phyloP scores from a whole-genome alignment of 2,113 vertebrate species.

The Petrocephalus zakoni region DNA sequence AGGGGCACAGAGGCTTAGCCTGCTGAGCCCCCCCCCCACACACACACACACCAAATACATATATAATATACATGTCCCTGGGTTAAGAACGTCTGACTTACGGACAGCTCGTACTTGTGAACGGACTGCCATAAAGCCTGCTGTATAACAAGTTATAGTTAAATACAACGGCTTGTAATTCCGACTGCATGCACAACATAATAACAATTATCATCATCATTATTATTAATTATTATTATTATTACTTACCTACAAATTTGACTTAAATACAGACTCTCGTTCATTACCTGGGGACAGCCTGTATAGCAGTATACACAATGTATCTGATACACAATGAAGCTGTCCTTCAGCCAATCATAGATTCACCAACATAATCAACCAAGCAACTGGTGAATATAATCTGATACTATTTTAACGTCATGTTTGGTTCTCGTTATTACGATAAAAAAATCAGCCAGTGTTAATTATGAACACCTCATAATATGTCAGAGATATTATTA shows the following conservation, averaged over 20 bases:
- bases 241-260: neutral
- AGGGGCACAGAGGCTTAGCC: neutral
- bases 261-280: neutral
- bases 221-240: neutral
- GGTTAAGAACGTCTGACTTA: neutral
- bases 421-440: neutral
- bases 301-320: neutral
- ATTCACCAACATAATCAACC: neutral
- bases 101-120: neutral
- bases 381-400: neutral
- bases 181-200: too few species aligned
- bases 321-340: neutral
- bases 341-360: neutral
- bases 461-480: neutral
- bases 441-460: neutral
- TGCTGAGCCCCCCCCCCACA: neutral
- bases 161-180: too few species aligned
- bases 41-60: neutral
- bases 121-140: neutral
- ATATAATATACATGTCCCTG: neutral
- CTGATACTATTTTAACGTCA: neutral
- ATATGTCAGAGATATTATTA: neutral
- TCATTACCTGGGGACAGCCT: neutral
- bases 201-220: neutral
- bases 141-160: too few species aligned